phyloP scores from a whole-genome alignment of 2,797 vertebrate species.

The Astyanax mexicanus region DNA sequence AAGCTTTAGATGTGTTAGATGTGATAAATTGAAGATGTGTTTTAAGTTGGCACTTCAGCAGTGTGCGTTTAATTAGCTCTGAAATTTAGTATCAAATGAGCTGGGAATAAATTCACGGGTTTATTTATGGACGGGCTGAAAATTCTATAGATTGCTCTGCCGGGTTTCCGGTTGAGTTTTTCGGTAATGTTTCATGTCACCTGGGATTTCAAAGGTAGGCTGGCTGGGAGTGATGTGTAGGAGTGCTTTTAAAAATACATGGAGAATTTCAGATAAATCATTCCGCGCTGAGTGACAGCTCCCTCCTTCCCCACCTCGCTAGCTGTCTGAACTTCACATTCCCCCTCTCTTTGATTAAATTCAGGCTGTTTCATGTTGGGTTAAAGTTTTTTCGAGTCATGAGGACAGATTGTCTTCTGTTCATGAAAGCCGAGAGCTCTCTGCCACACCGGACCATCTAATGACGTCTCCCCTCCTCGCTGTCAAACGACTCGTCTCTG shows the following conservation, averaged over 20 bases:
- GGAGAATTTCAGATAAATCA: constrained; percentile 40
- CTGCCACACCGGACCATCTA: constrained; percentile 46
- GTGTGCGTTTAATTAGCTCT: constrained; percentile 10
- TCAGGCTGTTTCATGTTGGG: constrained; percentile 48
- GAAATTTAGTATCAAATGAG: neutral
- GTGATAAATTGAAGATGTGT: constrained; percentile 14
- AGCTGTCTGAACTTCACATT: constrained; percentile 48
- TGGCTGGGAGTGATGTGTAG: constrained; percentile 13
- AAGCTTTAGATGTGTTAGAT: constrained; percentile 15
- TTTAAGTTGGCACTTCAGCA: neutral
- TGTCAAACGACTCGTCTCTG: constrained; percentile 43
- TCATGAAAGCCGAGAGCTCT: constrained; percentile 48
- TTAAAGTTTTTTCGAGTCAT: constrained; percentile 45
- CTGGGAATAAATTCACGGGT: neutral
- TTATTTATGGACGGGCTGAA: neutral
- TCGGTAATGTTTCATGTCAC: neutral
- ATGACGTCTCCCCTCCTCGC: constrained; percentile 49
- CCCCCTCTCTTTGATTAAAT: constrained; percentile 48
- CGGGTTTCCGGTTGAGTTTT: no score
- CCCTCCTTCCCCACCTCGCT: constrained; percentile 35
- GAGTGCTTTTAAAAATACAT: constrained; percentile 40
- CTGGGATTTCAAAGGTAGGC: neutral
- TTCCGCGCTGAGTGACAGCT: constrained; percentile 36
- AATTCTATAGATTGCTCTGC: neutral
- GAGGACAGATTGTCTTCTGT: constrained; percentile 31